phyloP scores from a whole-genome alignment of 2,113 vertebrate species.

The Psittacula cyanocephala region DNA sequence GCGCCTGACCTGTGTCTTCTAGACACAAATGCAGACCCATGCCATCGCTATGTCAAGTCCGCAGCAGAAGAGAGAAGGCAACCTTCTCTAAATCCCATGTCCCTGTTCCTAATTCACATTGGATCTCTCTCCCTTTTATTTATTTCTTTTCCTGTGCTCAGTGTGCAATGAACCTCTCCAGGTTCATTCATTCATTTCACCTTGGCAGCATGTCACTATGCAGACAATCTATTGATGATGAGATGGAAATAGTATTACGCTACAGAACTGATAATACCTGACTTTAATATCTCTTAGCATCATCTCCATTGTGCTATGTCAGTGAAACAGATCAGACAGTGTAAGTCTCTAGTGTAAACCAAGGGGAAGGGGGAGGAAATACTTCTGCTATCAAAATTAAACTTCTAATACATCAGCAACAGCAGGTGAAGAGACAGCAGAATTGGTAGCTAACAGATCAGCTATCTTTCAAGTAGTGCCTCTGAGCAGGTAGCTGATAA shows the following conservation, averaged over 20 bases:
- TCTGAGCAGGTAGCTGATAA: conserved; percentile 16
- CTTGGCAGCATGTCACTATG: conserved; percentile 29
- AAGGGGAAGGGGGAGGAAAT: not conserved
- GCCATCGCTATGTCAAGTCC: not conserved
- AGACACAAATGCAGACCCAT: not conserved
- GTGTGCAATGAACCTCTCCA: not conserved
- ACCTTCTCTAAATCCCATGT: not conserved
- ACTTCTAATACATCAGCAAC: not conserved
- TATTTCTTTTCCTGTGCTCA: not conserved
- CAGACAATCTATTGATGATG: conserved; percentile 32
- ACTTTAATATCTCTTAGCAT: conserved; percentile 52
- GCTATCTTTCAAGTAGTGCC: not conserved
- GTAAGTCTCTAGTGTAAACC: not conserved
- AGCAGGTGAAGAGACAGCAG: not conserved
- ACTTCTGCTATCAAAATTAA: conserved; percentile 29
- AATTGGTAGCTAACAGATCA: not conserved
- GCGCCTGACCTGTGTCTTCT: not conserved
- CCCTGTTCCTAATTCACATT: not conserved
- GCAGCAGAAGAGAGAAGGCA: not conserved
- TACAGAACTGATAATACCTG: conserved; percentile 32
- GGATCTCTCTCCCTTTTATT: not conserved
- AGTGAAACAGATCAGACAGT: conserved; percentile 20
- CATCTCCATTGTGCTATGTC: conserved; percentile 31
- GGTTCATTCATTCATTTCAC: conserved; percentile 39
- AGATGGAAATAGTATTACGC: conserved; percentile 44